Base-by-base conservation (phyloP, 2,888 invertebrate genomes). In the Thymelicus acteon region DNA sequence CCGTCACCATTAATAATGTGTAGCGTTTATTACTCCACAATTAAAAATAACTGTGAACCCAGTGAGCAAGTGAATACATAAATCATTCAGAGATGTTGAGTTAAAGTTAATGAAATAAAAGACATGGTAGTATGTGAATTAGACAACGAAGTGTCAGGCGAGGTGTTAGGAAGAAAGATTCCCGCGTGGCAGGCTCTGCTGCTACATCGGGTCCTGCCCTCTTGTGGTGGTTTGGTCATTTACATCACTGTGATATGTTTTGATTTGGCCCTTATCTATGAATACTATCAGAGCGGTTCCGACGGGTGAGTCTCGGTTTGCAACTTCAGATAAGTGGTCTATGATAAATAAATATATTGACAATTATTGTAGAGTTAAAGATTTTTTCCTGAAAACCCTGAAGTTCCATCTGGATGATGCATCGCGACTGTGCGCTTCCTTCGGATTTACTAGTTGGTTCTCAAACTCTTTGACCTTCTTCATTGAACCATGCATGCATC, bases 171-270 rank as follows among this genome's bases (percentile, higher is more conserved):
- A 52, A 85, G 85, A 86, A 89, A 87, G 78, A 75, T 93, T 58
- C 90, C 91, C 47, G 81, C 88, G 69, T 93, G 93, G 93, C 90
- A 93, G 72, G 88, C 93, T 1, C 75, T 94, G 64, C 75, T 93
- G 24, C 71, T 92, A 39, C 92, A 93, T 68, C 79, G 92, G 58
- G 92, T 91, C 72, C 76, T 93, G 72, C 93, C 93, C 52, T 87
- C 93, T 52, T 92, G 91, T 72, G 93, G 92, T 0, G 95, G 95
- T 12, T 94, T 96, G 58, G 74, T 95, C 1, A 85, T 97, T 40
- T 97, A 96, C 78, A 90, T 96, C 48, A 88, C 95, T 5, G 93
- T 97, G 66, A 95, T 96, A 52, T 95, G 96, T 19, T 95, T 95
- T 57, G 97, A 97, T 82, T 83, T 96, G 44, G 95, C 95, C 0